Conservation (phyloP, 2,888 invertebrate species). For the Caenorhabditis doughertyi region DNA sequence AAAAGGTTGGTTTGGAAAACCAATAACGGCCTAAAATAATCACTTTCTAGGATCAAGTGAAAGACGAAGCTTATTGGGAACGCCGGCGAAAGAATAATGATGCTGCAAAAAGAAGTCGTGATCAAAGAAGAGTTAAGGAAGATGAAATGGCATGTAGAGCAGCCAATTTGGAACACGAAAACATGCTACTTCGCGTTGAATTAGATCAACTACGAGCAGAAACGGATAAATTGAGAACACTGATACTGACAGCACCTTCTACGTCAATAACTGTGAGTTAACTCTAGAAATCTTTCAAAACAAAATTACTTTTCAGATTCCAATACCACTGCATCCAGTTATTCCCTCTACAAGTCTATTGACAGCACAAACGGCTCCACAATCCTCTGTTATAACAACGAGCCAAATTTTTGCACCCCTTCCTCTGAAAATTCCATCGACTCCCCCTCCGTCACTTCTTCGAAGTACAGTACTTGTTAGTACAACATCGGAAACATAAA, state of each 20-base stretch:
- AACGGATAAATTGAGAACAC: constrained; percentile 66
- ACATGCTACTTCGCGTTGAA: constrained; percentile 85
- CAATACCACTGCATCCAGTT: constrained; percentile 45
- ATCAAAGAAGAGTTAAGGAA: constrained; percentile 90
- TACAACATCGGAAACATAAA: constrained; percentile 55
- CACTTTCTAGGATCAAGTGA: constrained; percentile 65
- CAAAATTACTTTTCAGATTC: constrained; percentile 17
- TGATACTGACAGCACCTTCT: constrained; percentile 63
- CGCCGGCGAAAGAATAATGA: constrained; percentile 93
- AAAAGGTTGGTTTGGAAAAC: constrained; percentile 52
- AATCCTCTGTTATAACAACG: constrained; percentile 68
- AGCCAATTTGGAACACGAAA: constrained; percentile 91
- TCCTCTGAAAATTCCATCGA: constrained; percentile 60
- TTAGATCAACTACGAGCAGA: constrained; percentile 68
- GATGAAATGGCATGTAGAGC: constrained; percentile 94
- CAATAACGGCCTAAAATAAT: background rate
- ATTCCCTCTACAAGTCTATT: background rate
- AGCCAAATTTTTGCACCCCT: constrained; percentile 62
- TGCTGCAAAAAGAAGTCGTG: constrained; percentile 95
- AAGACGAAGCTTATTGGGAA: constrained; percentile 92
- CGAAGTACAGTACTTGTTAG: constrained; percentile 67
- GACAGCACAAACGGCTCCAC: background rate
- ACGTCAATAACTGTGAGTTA: constrained; percentile 55
- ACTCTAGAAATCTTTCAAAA: background rate
- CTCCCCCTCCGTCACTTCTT: constrained; percentile 64